These are phyloP conservation scores for Colletes collaris DNA, from an alignment of 2,888 invertebrate species.

Conservation along the genomic window DNA sequence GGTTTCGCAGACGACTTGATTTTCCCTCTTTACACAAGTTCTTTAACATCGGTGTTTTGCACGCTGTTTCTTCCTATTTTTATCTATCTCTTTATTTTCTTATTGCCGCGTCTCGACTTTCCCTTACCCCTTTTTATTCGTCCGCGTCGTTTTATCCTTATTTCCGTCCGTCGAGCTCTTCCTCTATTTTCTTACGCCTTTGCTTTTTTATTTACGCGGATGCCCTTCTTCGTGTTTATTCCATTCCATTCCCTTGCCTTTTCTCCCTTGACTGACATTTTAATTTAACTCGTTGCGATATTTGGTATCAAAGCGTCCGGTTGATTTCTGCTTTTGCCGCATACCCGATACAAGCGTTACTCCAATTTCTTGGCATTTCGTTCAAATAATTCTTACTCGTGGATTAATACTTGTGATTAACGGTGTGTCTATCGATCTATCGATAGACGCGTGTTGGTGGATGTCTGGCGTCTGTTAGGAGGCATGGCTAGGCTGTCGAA, in stretches of 20 bases:
- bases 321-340: too few species aligned
- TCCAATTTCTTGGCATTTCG: too few species aligned
- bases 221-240: neutral
- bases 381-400: too few species aligned
- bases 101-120: slow-evolving; percentile 15
- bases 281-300: too few species aligned
- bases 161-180: slow-evolving; percentile 8
- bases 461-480: too few species aligned
- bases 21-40: neutral
- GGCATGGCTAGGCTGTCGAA: too few species aligned
- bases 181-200: neutral
- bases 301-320: too few species aligned
- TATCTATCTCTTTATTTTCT: slow-evolving; percentile 22
- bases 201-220: neutral
- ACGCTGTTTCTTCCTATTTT: slow-evolving; percentile 13
- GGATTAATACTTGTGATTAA: too few species aligned
- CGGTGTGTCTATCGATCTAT: too few species aligned
- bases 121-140: slow-evolving; percentile 20
- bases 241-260: neutral
- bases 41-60: slow-evolving; percentile 17
- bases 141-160: slow-evolving; percentile 14
- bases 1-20: neutral
- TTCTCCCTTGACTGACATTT: neutral
- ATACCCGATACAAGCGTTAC: too few species aligned
- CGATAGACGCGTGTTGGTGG: too few species aligned